These are phyloP conservation scores for Psettodes erumei DNA, from an alignment of 2,113 vertebrate genomes.

Conservation along the genomic window DNA sequence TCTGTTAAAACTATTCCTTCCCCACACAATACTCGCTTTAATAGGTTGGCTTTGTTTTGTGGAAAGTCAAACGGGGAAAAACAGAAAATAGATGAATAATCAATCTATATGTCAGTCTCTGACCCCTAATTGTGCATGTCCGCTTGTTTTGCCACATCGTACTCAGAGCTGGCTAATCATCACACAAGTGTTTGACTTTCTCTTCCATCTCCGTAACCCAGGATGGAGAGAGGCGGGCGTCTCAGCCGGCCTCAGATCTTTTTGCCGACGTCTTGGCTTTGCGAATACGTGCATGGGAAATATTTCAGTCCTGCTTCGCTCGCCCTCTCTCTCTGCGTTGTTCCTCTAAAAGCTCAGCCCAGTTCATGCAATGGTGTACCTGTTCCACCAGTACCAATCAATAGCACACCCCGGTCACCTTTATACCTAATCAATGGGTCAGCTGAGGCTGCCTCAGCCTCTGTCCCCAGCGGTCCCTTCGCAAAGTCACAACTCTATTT, in stretches of 20 bases:
- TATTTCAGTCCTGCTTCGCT: constrained; percentile 6
- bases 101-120: constrained; percentile 78
- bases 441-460: constrained; percentile 49
- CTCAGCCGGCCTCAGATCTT: constrained; percentile 61
- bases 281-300: background rate
- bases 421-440: constrained; percentile 75
- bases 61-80: constrained; percentile 70
- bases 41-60: constrained; percentile 76
- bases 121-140: constrained; percentile 71
- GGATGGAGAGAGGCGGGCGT: constrained; percentile 49
- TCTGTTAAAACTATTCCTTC: constrained; percentile 76
- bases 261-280: constrained; percentile 39
- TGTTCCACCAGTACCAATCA: constrained; percentile 67
- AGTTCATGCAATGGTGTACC: constrained; percentile 37
- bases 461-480: constrained; percentile 49
- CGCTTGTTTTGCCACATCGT: constrained; percentile 75
- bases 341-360: constrained; percentile 25
- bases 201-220: constrained; percentile 53
- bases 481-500: constrained; percentile 78
- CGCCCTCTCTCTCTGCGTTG: background rate
- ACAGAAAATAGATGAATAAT: constrained; percentile 73
- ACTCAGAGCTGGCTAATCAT: constrained; percentile 72
- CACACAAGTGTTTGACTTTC: constrained; percentile 61
- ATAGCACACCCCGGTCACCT: constrained; percentile 72
- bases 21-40: constrained; percentile 78